These are phyloP conservation scores for Hirudo medicinalis DNA, from an alignment of 1,140 invertebrate genomes.

Conservation along the genomic window DNA sequence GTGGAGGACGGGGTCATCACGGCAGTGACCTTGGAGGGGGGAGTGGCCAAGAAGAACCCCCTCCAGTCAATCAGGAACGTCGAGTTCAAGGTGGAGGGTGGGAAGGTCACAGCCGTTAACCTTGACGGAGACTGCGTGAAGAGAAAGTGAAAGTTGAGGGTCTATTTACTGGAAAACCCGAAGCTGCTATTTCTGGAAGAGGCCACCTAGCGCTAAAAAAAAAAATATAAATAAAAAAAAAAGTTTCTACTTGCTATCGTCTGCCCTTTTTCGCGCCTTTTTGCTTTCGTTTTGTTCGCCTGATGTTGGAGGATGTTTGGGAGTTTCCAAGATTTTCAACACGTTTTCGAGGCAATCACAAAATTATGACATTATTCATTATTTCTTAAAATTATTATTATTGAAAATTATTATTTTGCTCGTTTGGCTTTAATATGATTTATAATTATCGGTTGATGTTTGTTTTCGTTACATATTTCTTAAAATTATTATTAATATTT, in stretches of 20 bases:
- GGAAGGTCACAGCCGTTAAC: conserved; percentile 13
- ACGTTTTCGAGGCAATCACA: too few species aligned
- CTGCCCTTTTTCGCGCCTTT: neutral
- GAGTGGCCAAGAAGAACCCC: neutral
- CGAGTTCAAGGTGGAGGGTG: conserved; percentile 12
- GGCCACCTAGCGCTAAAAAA: neutral
- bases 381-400: neutral
- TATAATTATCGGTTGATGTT: too few species aligned
- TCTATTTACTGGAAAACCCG: neutral
- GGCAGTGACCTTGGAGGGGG: conserved; percentile 1
- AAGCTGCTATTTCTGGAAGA: neutral
- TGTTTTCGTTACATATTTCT: too few species aligned
- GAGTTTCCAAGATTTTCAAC: neutral
- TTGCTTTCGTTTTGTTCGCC: neutral
- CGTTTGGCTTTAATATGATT: neutral
- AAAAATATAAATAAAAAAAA: neutral
- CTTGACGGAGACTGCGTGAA: conserved; percentile 13
- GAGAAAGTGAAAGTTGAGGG: conserved; percentile 3
- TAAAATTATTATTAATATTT: too few species aligned
- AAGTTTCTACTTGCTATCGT: neutral
- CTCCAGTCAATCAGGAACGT: conserved; percentile 16
- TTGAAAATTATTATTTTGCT: neutral
- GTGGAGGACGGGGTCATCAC: conserved; percentile 8
- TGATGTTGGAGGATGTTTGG: neutral
- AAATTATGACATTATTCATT: too few species aligned